phyloP scores from a whole-genome alignment of 2,888 invertebrate genomes.

The Perizoma affinitatum region DNA sequence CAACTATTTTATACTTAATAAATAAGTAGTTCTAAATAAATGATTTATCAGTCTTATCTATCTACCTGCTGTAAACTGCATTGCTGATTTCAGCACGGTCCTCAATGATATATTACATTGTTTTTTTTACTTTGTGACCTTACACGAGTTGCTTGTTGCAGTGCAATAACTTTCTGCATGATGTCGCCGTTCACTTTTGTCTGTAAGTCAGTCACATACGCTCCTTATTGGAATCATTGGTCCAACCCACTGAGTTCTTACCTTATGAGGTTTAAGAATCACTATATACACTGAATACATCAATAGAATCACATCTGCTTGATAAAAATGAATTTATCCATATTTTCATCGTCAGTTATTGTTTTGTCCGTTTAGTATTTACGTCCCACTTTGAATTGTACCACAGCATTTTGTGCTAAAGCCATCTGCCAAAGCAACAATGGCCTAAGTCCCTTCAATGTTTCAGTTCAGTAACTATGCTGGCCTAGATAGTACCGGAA shows the following conservation, averaged over 20 bases:
- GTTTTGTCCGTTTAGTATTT: neutral
- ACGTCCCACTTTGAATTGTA: constrained; percentile 14
- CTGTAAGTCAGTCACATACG: constrained; percentile 1
- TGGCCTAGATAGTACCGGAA: constrained; percentile 53
- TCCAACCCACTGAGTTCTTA: constrained; percentile 15
- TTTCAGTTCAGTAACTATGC: constrained; percentile 63
- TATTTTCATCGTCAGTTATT: too few relatives aligned
- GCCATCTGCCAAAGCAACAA: constrained; percentile 22
- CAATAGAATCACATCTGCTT: too few relatives aligned
- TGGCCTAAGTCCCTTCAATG: constrained; percentile 39
- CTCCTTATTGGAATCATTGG: constrained; percentile 11
- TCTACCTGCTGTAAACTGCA: too few relatives aligned
- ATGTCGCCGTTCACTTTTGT: constrained; percentile 14
- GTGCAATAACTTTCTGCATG: constrained; percentile 30
- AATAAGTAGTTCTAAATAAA: too few relatives aligned
- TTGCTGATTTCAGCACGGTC: too few relatives aligned
- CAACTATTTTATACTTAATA: too few relatives aligned
- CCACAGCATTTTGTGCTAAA: constrained; percentile 3
- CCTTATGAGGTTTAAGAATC: neutral
- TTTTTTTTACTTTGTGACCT: neutral
- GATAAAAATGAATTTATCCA: too few relatives aligned
- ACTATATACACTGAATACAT: too few relatives aligned
- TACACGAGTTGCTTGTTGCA: constrained; percentile 5
- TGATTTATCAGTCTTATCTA: too few relatives aligned
- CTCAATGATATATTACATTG: neutral